Evolutionary conservation across 2,888 invertebrate species (phyloP).

Genomic region (Pterostichus niger): DNA sequence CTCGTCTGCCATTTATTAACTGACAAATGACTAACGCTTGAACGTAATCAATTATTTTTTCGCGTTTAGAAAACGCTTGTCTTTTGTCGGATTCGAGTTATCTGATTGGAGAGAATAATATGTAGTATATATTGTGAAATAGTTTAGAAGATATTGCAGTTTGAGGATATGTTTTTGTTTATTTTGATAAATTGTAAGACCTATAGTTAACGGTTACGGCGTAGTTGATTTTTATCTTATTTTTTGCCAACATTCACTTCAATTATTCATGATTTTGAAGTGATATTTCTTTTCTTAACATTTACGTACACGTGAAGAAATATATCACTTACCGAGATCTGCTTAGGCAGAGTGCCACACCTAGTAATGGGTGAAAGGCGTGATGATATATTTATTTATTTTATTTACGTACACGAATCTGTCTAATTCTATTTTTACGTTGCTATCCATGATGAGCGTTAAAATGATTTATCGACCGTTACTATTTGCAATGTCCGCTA

Average conservation of each 20-base stretch:
- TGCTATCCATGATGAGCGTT: too few species aligned
- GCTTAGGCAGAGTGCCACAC: too few species aligned
- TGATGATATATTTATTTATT: too few species aligned
- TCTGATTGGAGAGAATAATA: conserved; percentile 20
- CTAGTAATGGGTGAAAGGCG: too few species aligned
- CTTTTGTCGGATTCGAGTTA: conserved; percentile 24
- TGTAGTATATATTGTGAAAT: conserved; percentile 23
- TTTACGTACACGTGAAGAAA: too few species aligned
- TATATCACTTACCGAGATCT: too few species aligned
- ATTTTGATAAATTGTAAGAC: conserved; percentile 32
- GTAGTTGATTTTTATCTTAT: neutral
- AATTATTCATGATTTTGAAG: neutral
- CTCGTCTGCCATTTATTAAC: conserved; percentile 51
- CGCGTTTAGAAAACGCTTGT: conserved; percentile 43
- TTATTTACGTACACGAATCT: too few species aligned
- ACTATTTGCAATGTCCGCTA: too few species aligned
- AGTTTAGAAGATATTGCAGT: neutral
- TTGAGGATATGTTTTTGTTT: neutral
- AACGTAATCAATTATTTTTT: conserved; percentile 55
- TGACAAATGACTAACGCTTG: conserved; percentile 56
- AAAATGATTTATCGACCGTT: too few species aligned
- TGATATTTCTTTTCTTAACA: too few species aligned
- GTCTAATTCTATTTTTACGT: too few species aligned
- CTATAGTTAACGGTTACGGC: neutral
- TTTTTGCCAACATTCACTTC: neutral